phyloP scores from a whole-genome alignment of 2,113 vertebrate genomes.

The Chlorocebus sabaeus region DNA sequence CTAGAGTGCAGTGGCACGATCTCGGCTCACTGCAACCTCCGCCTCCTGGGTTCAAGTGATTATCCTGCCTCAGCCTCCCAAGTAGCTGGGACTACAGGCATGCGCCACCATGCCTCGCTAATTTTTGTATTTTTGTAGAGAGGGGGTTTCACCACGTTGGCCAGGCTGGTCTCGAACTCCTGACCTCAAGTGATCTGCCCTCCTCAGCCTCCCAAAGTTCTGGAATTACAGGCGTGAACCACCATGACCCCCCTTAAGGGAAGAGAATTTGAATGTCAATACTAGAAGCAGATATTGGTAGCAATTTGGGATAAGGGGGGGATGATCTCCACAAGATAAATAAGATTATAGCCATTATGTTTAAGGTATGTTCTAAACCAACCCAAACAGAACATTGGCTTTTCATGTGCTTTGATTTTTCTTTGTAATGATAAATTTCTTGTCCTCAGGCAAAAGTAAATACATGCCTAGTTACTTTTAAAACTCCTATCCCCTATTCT shows the following conservation, averaged over 20 bases:
- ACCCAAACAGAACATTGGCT: neutral
- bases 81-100: no score
- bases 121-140: no score
- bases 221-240: no score
- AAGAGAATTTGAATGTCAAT: neutral
- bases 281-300: neutral
- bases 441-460: neutral
- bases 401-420: neutral
- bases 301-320: rapidly evolving
- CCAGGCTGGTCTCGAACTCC: no score
- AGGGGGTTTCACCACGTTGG: no score
- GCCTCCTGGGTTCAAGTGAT: no score
- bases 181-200: no score
- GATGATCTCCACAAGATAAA: neutral
- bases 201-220: no score
- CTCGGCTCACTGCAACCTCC: no score
- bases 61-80: no score
- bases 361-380: neutral
- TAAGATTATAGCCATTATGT: neutral
- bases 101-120: no score
- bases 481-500: neutral
- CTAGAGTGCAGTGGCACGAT: no score
- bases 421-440: neutral
- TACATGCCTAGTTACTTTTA: neutral
- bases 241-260: neutral